Conservation (phyloP, 2,797 vertebrate species). For the Oreochromis grahami region DNA sequence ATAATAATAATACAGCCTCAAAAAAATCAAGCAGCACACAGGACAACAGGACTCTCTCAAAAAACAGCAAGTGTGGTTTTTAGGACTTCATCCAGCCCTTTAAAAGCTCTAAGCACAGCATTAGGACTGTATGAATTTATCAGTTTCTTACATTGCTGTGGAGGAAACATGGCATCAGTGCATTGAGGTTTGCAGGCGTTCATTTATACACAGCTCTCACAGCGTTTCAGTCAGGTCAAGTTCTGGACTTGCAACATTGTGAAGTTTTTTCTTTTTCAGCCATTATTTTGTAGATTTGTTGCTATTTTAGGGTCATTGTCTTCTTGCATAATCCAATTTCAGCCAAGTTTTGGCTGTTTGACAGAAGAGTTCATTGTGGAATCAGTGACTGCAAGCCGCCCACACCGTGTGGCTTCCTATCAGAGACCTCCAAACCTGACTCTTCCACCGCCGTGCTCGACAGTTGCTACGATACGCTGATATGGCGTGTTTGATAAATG, state of each 20-base stretch:
- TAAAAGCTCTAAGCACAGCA: neutral
- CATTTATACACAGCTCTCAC: neutral
- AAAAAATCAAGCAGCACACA: neutral
- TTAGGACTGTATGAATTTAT: neutral
- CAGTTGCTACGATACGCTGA: neutral
- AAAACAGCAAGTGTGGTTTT: neutral
- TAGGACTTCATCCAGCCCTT: neutral
- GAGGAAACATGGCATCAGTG: neutral
- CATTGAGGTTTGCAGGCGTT: neutral
- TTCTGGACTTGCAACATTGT: neutral
- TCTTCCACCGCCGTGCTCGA: neutral
- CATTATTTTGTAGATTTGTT: neutral
- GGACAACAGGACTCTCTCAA: neutral
- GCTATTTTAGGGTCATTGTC: neutral
- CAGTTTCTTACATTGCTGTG: neutral
- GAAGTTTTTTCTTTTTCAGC: no score
- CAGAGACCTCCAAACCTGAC: neutral
- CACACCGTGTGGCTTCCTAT: neutral
- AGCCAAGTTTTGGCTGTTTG: neutral
- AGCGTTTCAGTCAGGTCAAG: neutral
- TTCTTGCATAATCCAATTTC: neutral
- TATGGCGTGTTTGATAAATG: neutral
- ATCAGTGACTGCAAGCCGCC: neutral
- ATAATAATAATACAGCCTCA: neutral
- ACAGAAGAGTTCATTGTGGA: neutral